These are phyloP conservation scores for Gallinago paraguaiae DNA, from an alignment of 2,113 vertebrate genomes.

Conservation along the genomic window DNA sequence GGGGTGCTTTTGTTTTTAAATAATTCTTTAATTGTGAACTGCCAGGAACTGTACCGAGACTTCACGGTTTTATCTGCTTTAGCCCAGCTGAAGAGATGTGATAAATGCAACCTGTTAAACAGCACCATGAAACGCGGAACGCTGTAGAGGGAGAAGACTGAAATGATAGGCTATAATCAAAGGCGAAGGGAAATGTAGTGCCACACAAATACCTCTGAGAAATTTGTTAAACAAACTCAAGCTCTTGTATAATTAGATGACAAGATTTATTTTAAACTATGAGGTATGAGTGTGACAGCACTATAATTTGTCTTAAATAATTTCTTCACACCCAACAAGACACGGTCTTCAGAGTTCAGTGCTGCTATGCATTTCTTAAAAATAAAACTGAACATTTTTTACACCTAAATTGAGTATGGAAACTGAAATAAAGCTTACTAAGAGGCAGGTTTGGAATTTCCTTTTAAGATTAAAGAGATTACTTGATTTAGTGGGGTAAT, in stretches of 20 bases:
- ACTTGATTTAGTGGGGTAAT: slow-evolving; percentile 65
- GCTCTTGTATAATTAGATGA: slow-evolving; percentile 75
- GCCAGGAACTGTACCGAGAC: slow-evolving; percentile 8
- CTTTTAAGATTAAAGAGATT: slow-evolving; percentile 60
- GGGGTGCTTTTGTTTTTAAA: slow-evolving; percentile 25
- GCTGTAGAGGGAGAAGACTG: not conserved
- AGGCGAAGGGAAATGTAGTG: not conserved
- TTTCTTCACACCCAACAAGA: slow-evolving; percentile 65
- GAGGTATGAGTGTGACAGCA: slow-evolving; percentile 70
- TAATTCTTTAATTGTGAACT: slow-evolving; percentile 48
- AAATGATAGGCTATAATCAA: slow-evolving; percentile 53
- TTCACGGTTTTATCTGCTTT: not conserved
- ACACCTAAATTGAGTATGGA: slow-evolving; percentile 52
- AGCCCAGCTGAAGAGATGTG: slow-evolving; percentile 33
- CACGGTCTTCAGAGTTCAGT: slow-evolving; percentile 51
- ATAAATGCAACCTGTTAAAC: slow-evolving; percentile 48
- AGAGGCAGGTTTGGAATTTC: slow-evolving; percentile 51
- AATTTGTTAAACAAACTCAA: slow-evolving; percentile 73
- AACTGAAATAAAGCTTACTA: slow-evolving; percentile 48
- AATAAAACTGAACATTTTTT: slow-evolving; percentile 47
- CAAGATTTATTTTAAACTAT: slow-evolving; percentile 75
- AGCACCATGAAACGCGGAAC: not conserved
- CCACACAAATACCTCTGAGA: slow-evolving; percentile 45
- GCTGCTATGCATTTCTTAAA: slow-evolving; percentile 37
- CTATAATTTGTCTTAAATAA: slow-evolving; percentile 76